Base-by-base conservation (phyloP, 2,888 invertebrate species). In the Aleiodes alternator region DNA sequence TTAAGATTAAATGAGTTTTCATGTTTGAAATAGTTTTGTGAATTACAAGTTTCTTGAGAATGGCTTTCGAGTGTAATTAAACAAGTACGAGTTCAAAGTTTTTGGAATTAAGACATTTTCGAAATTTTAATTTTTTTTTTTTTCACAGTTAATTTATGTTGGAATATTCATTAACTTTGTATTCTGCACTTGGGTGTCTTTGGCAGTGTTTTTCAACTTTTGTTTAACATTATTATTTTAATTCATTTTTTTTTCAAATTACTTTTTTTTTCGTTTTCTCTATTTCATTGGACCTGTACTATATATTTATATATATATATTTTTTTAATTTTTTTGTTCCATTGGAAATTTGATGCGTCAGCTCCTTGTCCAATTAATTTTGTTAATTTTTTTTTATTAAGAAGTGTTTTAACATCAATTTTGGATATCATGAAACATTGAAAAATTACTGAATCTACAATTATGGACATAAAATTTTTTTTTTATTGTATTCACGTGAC, bases 171-270 rank as follows among this genome's bases (percentile, higher is more conserved):
- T 70, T 29, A 23, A 59, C 56, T 69, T 57, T 55, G 12, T 48
- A 72, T n/a, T 64, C 38, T 78, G 69, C 74, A 66, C 80, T 76
- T 68, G 76, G 51, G 80, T 78, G 80, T 73, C 73, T 82, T 82
- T 86, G 86, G 86, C 86, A 86, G 86, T 86, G 84, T 81, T 83
- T 79, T 43, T 75, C 80, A 64, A 64, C 48, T 64, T 12, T 64
- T 64, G 14, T 61, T 48, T 43, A 14, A 48, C 14, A 43, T 64
- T 43, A 64, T 34, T 34, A 61, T 31, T 23, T 23, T 14, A 64
- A 64, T 34, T 34, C 0, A 48, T 50, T 71, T 70, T 59, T 16
- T 48, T 56, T 56, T 59, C 68, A 76, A 81, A 77, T 77, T 72
- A 50, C 79, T 76, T 69, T 74, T 78, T 79, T 76, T 80, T 16